A percentile compares a stretch with the other conserved stretches of the same genome.
These are phyloP conservation scores for Drosophila niveifrons DNA, from an alignment of 2,888 invertebrate genomes.

Conservation along the genomic window DNA sequence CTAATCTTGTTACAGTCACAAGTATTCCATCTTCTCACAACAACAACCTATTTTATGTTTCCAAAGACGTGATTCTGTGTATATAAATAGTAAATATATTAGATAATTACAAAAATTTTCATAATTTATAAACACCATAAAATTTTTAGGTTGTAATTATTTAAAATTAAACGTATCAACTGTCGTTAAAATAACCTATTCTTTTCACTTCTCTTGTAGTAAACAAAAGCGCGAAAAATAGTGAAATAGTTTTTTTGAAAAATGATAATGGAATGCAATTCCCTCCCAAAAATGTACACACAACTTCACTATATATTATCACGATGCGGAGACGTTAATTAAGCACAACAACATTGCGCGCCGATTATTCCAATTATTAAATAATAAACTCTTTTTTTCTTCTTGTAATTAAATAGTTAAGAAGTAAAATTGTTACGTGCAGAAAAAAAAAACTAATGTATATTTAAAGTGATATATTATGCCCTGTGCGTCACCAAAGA, in stretches of 20 bases:
- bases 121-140: slow-evolving; percentile 33
- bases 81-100: slow-evolving; percentile 8
- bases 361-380: slow-evolving; percentile 38
- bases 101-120: slow-evolving; percentile 18
- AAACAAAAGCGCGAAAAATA: slow-evolving; percentile 82
- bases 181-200: slow-evolving; percentile 45
- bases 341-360: slow-evolving; percentile 26
- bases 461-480: slow-evolving; percentile 40
- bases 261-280: slow-evolving; percentile 40
- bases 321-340: slow-evolving; percentile 36
- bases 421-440: slow-evolving; percentile 44
- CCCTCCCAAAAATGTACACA: slow-evolving; percentile 43
- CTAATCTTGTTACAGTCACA: slow-evolving; percentile 8
- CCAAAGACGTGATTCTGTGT: slow-evolving; percentile 19
- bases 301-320: slow-evolving; percentile 23
- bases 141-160: slow-evolving; percentile 42
- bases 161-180: slow-evolving; percentile 52
- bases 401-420: slow-evolving; percentile 44
- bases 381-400: slow-evolving; percentile 14
- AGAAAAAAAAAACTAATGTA: slow-evolving; percentile 33
- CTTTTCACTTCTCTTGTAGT: slow-evolving; percentile 70
- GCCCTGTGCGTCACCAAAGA: slow-evolving; percentile 40
- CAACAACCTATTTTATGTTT: slow-evolving; percentile 22
- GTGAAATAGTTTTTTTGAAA: slow-evolving; percentile 41
- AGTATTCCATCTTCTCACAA: slow-evolving; percentile 21